Percentiles rank a stretch among this genome's conserved stretches.
phyloP scores from a whole-genome alignment of 2,113 vertebrate species.

The Erythrocercus mccallii region DNA sequence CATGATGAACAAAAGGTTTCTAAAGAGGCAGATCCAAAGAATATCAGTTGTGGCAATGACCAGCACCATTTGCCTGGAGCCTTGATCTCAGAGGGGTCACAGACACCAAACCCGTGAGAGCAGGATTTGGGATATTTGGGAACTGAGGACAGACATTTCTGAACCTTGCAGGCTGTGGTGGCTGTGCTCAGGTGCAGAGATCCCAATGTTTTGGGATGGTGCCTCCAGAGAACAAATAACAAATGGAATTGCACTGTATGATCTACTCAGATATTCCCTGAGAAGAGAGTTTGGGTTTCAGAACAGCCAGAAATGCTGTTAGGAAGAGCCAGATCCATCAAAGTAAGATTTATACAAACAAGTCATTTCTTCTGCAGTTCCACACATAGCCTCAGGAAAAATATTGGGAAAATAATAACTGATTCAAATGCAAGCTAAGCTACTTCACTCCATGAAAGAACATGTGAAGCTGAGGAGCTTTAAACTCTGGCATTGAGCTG shows the following conservation, averaged over 20 bases:
- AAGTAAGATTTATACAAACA: neutral
- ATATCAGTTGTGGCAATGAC: neutral
- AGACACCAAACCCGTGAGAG: neutral
- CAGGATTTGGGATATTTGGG: neutral
- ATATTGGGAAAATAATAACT: neutral
- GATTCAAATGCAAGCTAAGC: neutral
- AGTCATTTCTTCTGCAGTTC: neutral
- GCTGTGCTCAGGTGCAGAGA: neutral
- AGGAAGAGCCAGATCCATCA: neutral
- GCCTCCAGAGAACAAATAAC: neutral
- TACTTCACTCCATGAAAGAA: neutral
- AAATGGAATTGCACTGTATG: neutral
- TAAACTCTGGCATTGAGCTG: neutral
- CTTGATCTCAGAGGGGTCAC: neutral
- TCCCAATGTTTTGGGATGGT: neutral
- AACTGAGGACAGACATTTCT: rapidly evolving
- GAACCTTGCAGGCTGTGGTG: rapidly evolving
- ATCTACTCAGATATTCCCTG: neutral
- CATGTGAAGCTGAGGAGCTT: neutral
- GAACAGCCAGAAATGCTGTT: neutral
- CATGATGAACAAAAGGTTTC: neutral
- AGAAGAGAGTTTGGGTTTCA: neutral
- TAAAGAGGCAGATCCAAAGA: neutral
- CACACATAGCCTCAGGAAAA: neutral
- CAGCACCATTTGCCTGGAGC: neutral